Evolutionary conservation across 2,113 vertebrate species (phyloP).

Genomic region (Chascanopsetta lugubris): DNA sequence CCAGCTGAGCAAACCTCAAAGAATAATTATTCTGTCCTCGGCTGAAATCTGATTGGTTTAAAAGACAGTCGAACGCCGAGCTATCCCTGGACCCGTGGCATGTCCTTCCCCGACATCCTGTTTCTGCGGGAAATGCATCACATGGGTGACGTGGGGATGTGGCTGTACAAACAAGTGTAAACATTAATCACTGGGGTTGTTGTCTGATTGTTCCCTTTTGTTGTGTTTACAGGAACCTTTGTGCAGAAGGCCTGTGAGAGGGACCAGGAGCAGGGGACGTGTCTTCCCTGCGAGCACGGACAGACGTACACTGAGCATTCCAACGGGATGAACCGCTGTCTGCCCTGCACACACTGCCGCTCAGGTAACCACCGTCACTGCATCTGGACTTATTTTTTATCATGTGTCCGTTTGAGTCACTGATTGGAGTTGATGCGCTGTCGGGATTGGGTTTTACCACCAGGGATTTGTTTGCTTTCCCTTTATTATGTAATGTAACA

Average conservation of each 20-base stretch:
- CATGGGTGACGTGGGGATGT: not conserved
- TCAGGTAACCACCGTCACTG: constrained; percentile 60
- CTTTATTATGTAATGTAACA: no score
- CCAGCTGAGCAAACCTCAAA: not conserved
- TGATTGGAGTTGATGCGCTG: not conserved
- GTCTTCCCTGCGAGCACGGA: constrained; percentile 71
- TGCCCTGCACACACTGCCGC: constrained; percentile 81
- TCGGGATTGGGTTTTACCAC: not conserved
- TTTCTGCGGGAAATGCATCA: constrained; percentile 17
- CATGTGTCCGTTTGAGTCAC: not conserved
- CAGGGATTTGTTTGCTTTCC: not conserved
- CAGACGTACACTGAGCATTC: constrained; percentile 81
- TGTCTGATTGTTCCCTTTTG: not conserved
- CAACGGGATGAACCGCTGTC: constrained; percentile 81
- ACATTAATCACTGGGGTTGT: not conserved
- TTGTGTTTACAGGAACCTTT: constrained; percentile 70
- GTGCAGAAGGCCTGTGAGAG: constrained; percentile 72
- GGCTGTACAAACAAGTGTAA: not conserved
- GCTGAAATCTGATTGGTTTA: not conserved
- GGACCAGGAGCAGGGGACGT: constrained; percentile 66
- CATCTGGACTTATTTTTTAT: not conserved
- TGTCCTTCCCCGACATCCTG: constrained; percentile 31
- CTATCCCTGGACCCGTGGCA: not conserved
- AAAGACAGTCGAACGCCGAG: not conserved
- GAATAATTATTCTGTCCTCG: not conserved